Evolutionary conservation across 2,113 vertebrate genomes (phyloP).

Genomic region (Anolis sagrei): DNA sequence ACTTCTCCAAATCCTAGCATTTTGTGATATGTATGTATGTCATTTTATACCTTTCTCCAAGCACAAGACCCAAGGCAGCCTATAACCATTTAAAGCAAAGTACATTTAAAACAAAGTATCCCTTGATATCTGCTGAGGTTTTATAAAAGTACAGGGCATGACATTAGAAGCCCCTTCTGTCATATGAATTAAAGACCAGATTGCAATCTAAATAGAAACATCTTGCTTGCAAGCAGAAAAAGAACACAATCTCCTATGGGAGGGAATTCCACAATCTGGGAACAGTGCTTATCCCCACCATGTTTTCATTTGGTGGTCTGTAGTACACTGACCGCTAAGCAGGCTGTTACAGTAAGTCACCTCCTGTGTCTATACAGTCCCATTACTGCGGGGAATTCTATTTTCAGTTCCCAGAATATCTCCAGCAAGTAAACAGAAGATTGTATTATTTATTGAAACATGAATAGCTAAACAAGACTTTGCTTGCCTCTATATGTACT

Average conservation of each 20-base stretch:
- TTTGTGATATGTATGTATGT: no score
- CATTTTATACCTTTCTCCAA: no score
- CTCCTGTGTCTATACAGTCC: neutral
- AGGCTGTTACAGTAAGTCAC: neutral
- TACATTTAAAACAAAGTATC: neutral
- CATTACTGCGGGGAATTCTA: neutral
- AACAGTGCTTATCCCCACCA: no score
- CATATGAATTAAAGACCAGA: no score
- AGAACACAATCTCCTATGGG: no score
- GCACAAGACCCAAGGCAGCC: no score
- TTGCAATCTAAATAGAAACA: no score
- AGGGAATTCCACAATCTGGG: no score
- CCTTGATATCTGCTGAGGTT: neutral
- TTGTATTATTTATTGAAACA: conserved; percentile 50
- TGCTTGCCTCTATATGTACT: neutral
- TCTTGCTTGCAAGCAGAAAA: no score
- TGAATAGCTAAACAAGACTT: neutral
- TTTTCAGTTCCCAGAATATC: conserved; percentile 10
- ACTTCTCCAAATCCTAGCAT: no score
- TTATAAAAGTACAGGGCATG: neutral
- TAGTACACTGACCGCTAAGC: neutral
- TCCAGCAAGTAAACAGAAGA: conserved; percentile 48
- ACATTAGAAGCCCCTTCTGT: no score
- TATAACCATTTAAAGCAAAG: no score
- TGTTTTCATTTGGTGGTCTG: neutral